Base-by-base conservation (phyloP, 2,113 vertebrate genomes). In the Myrmecobius fasciatus region DNA sequence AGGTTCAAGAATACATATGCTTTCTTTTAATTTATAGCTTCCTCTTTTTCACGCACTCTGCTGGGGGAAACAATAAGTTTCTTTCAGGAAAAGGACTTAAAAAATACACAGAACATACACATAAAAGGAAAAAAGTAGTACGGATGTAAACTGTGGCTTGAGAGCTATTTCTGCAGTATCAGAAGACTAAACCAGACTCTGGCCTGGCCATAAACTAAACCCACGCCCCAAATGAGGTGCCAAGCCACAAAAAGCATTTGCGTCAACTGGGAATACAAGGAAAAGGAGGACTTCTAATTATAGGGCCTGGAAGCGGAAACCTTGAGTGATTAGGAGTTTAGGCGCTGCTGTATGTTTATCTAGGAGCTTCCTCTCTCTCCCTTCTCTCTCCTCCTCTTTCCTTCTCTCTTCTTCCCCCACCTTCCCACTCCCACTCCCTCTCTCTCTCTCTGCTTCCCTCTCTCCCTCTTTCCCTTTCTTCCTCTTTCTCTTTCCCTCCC, bases 161-260 rank as follows among this genome's bases (percentile, higher is more conserved):
- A 98, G 98, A 99, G 99, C 99, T 99, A 99, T 99, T 99, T 99
- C 99, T 99, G 99, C 99, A 98, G 99, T 99, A 99, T 99, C 99
- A 99, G 99, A 99, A 99, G 98, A 99, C 99, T 99, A 99, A 99
- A 99, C 99, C 99, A 99, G 99, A 99, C 99, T 99, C 98, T 98
- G 98, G 99, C 99, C 98, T 97, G 98, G 99, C 99, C 99, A 99
- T 99, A 99, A 99, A 99, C 99, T 99, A 99, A 99, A 99, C 99
- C 99, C 99, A 99, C 99, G 99, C 99, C 99, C 99, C 99, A 99
- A 99, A 99, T 90, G 99, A 99, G 99, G 99, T 99, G 99, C 99
- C 99, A 99, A 99, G 99, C 99, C 99, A 99, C 99, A 99, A 99
- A 99, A 99, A 99, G 99, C 99, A 99, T 99, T 99, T 99, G 99